A percentile compares a stretch with the other conserved stretches of the same genome.
These are phyloP conservation scores for Proales similis DNA, from an alignment of 1,140 invertebrate species.

Conservation along the genomic window DNA sequence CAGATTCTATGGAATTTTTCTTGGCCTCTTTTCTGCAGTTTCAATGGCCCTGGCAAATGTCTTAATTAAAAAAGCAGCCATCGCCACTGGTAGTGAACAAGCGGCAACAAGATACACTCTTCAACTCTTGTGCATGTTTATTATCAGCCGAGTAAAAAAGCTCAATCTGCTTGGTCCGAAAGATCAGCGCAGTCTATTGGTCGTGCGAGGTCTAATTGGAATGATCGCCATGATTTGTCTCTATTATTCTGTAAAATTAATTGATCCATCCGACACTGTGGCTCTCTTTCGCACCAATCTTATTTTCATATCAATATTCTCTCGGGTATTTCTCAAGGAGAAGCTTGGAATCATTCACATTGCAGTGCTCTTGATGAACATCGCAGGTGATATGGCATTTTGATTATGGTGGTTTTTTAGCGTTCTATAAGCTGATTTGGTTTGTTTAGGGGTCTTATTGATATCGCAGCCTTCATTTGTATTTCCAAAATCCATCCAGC, in stretches of 20 bases:
- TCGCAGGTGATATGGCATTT: too few relatives aligned
- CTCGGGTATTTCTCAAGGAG: conserved; percentile 31
- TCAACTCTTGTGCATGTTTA: conserved; percentile 7
- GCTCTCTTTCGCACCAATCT: conserved; percentile 29
- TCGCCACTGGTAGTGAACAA: conserved; percentile 21
- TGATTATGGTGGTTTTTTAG: too few relatives aligned
- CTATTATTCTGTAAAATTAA: conserved; percentile 26
- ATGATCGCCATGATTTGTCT: conserved; percentile 14
- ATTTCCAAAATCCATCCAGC: background rate
- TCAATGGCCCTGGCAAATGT: conserved; percentile 12
- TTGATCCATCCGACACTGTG: conserved; percentile 15
- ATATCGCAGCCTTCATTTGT: conserved; percentile 26
- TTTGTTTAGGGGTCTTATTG: too few relatives aligned
- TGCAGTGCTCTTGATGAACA: background rate
- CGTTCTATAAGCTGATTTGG: too few relatives aligned
- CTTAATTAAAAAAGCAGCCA: conserved; percentile 5
- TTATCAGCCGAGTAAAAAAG: conserved; percentile 9
- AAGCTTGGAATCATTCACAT: conserved; percentile 19
- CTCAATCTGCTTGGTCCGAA: conserved; percentile 14
- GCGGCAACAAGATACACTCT: conserved; percentile 3
- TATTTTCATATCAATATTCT: conserved; percentile 11
- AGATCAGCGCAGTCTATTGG: conserved; percentile 5
- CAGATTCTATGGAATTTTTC: conserved; percentile 5
- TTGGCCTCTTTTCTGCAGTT: conserved; percentile 3
- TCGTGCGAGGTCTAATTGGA: conserved; percentile 17